Percentiles rank a stretch among this genome's conserved stretches.
Conservation (phyloP, 1,140 invertebrate genomes). For the Drosophila jambulina region DNA sequence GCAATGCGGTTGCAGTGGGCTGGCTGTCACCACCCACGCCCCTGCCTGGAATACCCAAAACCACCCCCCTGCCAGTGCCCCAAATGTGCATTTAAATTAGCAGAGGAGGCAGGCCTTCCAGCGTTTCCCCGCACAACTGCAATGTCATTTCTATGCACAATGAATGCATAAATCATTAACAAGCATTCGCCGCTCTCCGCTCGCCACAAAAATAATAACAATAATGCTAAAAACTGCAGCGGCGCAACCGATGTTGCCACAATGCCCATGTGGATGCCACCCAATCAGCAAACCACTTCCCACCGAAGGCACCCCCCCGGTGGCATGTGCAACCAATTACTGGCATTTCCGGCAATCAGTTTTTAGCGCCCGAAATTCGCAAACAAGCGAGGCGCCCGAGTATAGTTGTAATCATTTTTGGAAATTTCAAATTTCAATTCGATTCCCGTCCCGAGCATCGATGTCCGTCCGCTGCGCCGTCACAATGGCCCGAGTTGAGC, state of each 20-base stretch:
- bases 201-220: slow-evolving; percentile 76
- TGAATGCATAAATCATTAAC: slow-evolving; percentile 81
- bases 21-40: slow-evolving; percentile 24
- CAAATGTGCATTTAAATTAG: slow-evolving; percentile 84
- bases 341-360: slow-evolving; percentile 76
- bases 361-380: slow-evolving; percentile 58
- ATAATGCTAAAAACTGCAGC: slow-evolving; percentile 80
- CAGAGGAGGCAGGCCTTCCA: slow-evolving; percentile 6
- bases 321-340: slow-evolving; percentile 74
- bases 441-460: slow-evolving; percentile 62
- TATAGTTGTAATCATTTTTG: slow-evolving; percentile 75
- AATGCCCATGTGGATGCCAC: slow-evolving; percentile 66
- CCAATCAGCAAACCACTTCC: slow-evolving; percentile 42
- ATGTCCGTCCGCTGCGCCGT: slow-evolving; percentile 19
- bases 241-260: slow-evolving; percentile 64
- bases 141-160: slow-evolving; percentile 80
- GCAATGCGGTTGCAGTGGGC: slow-evolving; percentile 32
- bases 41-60: not conserved
- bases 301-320: not conserved
- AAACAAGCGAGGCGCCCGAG: slow-evolving; percentile 32
- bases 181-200: slow-evolving; percentile 48
- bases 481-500: slow-evolving; percentile 45
- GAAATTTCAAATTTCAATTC: slow-evolving; percentile 69
- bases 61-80: slow-evolving; percentile 43
- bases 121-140: slow-evolving; percentile 24